Conservation (phyloP, 2,888 invertebrate species). For the Eulithis testata region DNA sequence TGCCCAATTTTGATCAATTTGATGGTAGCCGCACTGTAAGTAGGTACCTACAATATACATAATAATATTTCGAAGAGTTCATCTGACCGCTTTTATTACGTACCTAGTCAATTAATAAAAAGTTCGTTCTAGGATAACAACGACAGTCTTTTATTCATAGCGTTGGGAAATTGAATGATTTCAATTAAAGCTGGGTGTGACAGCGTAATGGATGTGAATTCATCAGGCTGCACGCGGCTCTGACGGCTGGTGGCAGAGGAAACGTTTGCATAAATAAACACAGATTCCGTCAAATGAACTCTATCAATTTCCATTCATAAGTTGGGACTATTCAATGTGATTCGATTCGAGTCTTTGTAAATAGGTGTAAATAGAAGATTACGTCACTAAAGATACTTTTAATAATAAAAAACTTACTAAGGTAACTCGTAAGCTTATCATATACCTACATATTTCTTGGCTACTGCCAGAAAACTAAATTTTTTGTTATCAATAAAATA, state of each 20-base stretch:
- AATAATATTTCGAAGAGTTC: too few relatives aligned
- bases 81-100: not conserved
- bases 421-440: too few relatives aligned
- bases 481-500: not conserved
- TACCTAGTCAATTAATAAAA: not conserved
- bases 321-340: conserved; percentile 6
- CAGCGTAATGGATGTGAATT: conserved; percentile 33
- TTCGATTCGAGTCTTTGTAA: not conserved
- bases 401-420: too few relatives aligned
- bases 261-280: conserved; percentile 29
- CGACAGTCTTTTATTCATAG: conserved; percentile 23
- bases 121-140: conserved; percentile 10
- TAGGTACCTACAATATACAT: too few relatives aligned
- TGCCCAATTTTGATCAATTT: too few relatives aligned
- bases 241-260: conserved; percentile 22
- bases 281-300: conserved; percentile 22
- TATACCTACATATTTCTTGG: not conserved
- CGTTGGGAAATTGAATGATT: conserved; percentile 27
- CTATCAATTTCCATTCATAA: conserved; percentile 20
- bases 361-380: too few relatives aligned
- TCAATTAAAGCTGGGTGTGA: conserved; percentile 28
- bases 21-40: too few relatives aligned
- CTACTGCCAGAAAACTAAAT: not conserved
- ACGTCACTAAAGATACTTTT: too few relatives aligned
- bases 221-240: conserved; percentile 30